Evolutionary conservation across 2,888 invertebrate genomes (phyloP).

Genomic region (Molanna angustata): DNA sequence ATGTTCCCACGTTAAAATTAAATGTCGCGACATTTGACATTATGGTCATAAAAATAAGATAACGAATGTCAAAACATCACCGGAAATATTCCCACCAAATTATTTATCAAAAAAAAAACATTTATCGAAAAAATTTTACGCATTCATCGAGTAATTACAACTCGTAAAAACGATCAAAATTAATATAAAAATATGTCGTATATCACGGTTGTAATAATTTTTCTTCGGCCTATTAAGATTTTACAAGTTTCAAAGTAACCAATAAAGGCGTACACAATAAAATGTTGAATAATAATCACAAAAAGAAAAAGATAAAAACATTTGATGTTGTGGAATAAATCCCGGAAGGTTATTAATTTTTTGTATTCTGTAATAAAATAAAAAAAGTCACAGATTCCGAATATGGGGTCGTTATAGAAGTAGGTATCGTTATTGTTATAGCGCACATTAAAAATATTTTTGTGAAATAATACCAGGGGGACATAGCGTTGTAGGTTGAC

Average conservation of each 20-base stretch:
- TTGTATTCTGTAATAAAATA: conserved; percentile 21
- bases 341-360: conserved; percentile 17
- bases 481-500: too few relatives aligned
- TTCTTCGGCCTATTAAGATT: too few relatives aligned
- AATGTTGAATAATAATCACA: conserved; percentile 12
- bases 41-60: too few relatives aligned
- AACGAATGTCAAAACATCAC: too few relatives aligned
- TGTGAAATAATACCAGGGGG: conserved; percentile 6
- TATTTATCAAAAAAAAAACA: too few relatives aligned
- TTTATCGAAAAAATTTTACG: not conserved
- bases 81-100: too few relatives aligned
- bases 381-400: conserved; percentile 3
- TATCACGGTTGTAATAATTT: too few relatives aligned
- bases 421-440: conserved; percentile 7
- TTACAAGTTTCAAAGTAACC: conserved; percentile 3
- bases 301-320: conserved; percentile 10
- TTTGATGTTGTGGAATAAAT: conserved; percentile 9
- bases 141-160: conserved; percentile 14
- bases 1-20: too few relatives aligned
- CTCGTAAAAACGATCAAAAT: too few relatives aligned
- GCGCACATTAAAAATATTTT: conserved; percentile 9
- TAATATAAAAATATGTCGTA: too few relatives aligned
- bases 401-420: not conserved
- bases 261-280: conserved; percentile 16
- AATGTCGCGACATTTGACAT: too few relatives aligned